Evolutionary conservation across 2,888 invertebrate genomes (phyloP).

Genomic region (Parascotia fuliginaria): DNA sequence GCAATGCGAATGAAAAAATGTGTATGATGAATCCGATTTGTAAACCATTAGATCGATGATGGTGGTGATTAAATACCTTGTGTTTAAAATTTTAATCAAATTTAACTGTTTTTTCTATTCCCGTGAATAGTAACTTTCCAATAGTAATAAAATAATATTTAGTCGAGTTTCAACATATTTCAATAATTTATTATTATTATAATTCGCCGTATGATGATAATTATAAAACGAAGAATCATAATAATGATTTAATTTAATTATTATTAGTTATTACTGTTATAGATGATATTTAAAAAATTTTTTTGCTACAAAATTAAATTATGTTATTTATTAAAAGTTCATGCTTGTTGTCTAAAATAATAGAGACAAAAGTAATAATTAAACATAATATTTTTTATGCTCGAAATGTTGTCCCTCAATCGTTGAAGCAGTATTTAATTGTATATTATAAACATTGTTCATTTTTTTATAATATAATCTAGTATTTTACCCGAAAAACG

Average conservation of each 20-base stretch:
- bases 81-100: no score
- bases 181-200: constrained; percentile 28
- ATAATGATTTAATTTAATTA: constrained; percentile 50
- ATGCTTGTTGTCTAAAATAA: constrained; percentile 23
- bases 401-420: no score
- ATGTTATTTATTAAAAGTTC: constrained; percentile 18
- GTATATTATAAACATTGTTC: neutral
- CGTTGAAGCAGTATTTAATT: neutral
- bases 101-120: no score
- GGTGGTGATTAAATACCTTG: no score
- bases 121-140: constrained; percentile 11
- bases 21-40: no score
- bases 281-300: no score
- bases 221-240: constrained; percentile 29
- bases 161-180: constrained; percentile 28
- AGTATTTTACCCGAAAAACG: constrained; percentile 18
- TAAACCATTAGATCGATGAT: no score
- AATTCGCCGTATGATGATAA: constrained; percentile 52
- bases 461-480: neutral
- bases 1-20: no score
- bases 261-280: no score
- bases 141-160: constrained; percentile 21
- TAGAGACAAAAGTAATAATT: no score
- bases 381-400: no score
- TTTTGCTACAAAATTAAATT: no score